Percentiles rank a stretch among this genome's conserved stretches.
phyloP scores from a whole-genome alignment of 2,113 vertebrate genomes.

The Hymenochirus boettgeri region DNA sequence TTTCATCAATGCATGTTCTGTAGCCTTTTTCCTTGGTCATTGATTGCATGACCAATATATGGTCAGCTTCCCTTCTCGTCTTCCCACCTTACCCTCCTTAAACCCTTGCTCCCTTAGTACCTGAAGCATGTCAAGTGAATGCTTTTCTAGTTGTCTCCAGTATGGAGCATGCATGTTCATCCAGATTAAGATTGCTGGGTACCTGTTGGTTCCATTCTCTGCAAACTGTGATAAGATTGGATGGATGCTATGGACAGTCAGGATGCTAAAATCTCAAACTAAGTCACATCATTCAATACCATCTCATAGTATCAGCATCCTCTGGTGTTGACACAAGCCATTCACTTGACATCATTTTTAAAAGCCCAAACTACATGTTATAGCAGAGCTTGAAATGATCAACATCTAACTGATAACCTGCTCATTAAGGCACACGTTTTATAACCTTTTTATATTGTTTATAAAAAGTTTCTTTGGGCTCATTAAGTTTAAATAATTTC shows the following conservation, averaged over 20 bases:
- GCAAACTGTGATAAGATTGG: not conserved
- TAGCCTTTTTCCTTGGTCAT: not conserved
- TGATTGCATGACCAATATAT: constrained; percentile 4
- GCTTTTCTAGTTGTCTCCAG: not conserved
- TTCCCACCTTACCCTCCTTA: not conserved
- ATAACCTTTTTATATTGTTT: not conserved
- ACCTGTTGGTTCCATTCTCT: not conserved
- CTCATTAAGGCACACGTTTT: not conserved
- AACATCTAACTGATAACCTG: not conserved
- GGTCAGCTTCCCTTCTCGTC: not conserved
- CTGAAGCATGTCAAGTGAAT: constrained; percentile 36
- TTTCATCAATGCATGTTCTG: constrained; percentile 11
- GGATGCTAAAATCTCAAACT: constrained; percentile 3
- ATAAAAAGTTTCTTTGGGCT: not conserved
- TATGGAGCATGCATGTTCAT: not conserved
- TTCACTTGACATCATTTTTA: constrained; percentile 17
- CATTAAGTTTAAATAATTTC: too few relatives aligned
- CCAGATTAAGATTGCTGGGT: not conserved
- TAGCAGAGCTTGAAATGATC: not conserved
- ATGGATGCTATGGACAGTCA: not conserved
- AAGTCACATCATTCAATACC: constrained; percentile 58
- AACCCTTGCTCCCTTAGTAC: not conserved
- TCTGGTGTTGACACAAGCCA: constrained; percentile 67
- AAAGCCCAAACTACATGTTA: constrained; percentile 40
- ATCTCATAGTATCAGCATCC: constrained; percentile 76